Evolutionary conservation across 1,140 invertebrate genomes (phyloP), one percentile per base, ranked within the genome.

Genomic region (Cydia splendana): DNA sequence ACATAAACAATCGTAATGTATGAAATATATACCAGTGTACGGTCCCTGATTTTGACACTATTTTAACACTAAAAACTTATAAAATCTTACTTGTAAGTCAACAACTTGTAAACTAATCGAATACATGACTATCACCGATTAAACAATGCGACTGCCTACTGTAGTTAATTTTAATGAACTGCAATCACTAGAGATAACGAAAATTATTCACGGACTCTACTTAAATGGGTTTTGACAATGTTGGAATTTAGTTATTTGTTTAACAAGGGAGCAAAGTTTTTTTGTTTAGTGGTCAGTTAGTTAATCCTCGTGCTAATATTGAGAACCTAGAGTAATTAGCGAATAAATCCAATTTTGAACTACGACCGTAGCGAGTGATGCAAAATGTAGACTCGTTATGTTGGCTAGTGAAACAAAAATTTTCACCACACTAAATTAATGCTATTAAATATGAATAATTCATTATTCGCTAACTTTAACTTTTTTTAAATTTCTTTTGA

Each of bases 81-180:
- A 51, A 24, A 28, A 4, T 75, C 24, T 13, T 57, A 65, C 75
- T 65, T 76, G 57, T 18, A 76, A 20, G 12, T 76, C 34, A 28
- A 69, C 42, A n/a, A 76, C 34, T 69, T 69, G 15, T 12, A 76
- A 76, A 57, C 65, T 28, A 34, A 76, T 67, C 24, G 75, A 65
- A 67, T 76, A 76, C 75, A 69, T 76, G 13, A 10, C 24, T 76
- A 71, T 71, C 67, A 42, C 67, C 13, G 67, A 71, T 71, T 71
- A 2, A 4, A 42, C 67, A 13, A n/a, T 42, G 13, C 34, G 24
- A 38, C n/a, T 18, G 30, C 4, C 15, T 7, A 3, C 65, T 71
- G 67, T 18, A 45, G 67, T 18, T 71, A 42, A 28, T 15, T 38
- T 38, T 42, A 71, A 71, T 71, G 67, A 71, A 71, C 2, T 42